phyloP scores from a whole-genome alignment of 2,797 vertebrate genomes.

The Xiphorhynchus erythropygius region DNA sequence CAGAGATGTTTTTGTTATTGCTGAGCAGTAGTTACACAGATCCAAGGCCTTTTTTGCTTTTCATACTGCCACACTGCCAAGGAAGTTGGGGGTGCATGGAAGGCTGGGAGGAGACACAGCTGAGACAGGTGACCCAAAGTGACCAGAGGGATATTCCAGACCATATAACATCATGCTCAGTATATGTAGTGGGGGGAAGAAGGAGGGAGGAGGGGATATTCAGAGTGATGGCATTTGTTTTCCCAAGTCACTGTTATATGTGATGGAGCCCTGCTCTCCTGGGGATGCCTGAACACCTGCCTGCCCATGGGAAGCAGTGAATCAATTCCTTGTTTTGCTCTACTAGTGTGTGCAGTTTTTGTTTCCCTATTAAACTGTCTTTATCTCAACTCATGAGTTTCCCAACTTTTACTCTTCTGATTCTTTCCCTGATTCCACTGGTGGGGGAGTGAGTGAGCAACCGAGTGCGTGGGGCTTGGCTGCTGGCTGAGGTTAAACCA shows the following conservation, averaged over 20 bases:
- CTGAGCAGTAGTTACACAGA: not conserved
- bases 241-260: not conserved
- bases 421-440: not conserved
- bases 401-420: not conserved
- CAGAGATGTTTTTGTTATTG: not conserved
- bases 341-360: not conserved
- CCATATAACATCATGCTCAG: not conserved
- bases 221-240: not conserved
- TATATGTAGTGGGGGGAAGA: not conserved
- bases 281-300: not conserved
- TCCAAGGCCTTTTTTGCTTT: not conserved
- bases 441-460: not conserved
- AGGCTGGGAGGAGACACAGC: not conserved
- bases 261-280: not conserved
- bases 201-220: not conserved
- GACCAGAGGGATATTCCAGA: not conserved
- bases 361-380: not conserved
- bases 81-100: not conserved
- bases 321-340: not conserved
- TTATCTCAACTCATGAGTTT: not conserved
- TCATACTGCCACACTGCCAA: rapidly evolving
- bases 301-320: not conserved
- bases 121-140: not conserved
- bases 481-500: not conserved
- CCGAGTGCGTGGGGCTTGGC: not conserved